phyloP scores from a whole-genome alignment of 2,888 invertebrate genomes.

The Caenorhabditis drosophilae region DNA sequence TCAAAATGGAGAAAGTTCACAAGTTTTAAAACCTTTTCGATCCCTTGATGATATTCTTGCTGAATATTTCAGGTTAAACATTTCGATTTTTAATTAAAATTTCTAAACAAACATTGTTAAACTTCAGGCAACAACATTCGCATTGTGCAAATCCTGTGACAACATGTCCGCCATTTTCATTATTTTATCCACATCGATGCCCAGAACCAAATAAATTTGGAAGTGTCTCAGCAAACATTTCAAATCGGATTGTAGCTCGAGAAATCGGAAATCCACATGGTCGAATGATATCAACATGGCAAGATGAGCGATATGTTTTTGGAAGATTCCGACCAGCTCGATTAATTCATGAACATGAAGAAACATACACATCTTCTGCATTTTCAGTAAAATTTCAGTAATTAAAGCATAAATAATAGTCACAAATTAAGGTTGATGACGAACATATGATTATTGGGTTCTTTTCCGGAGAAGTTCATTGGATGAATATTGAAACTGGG shows the following conservation, averaged over 20 bases:
- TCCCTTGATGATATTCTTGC: slow-evolving; percentile 2
- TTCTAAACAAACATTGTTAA: slow-evolving; percentile 2
- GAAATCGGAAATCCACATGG: slow-evolving; percentile 8
- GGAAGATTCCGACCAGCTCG: slow-evolving; percentile 77
- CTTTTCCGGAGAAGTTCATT: slow-evolving; percentile 86
- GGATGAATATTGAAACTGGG: slow-evolving; percentile 84
- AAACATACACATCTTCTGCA: slow-evolving; percentile 77
- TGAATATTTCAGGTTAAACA: neutral
- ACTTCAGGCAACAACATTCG: slow-evolving; percentile 89
- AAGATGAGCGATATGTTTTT: slow-evolving; percentile 83
- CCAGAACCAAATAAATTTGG: slow-evolving; percentile 80
- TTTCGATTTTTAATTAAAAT: slow-evolving; percentile 2
- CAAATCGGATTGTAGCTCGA: slow-evolving; percentile 12
- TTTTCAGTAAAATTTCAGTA: slow-evolving; percentile 37
- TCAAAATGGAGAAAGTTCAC: neutral
- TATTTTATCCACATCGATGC: slow-evolving; percentile 92
- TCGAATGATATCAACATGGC: slow-evolving; percentile 71
- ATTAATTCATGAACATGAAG: slow-evolving; percentile 77
- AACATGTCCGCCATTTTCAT: slow-evolving; percentile 93
- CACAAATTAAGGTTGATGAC: slow-evolving; percentile 73
- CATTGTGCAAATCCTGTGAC: slow-evolving; percentile 95
- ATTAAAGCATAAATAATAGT: neutral
- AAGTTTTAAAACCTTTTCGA: neutral
- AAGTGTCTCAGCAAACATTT: slow-evolving; percentile 40
- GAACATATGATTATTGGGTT: slow-evolving; percentile 84